Evolutionary conservation across 2,797 vertebrate species (phyloP).

Genomic region (Synanceia verrucosa): DNA sequence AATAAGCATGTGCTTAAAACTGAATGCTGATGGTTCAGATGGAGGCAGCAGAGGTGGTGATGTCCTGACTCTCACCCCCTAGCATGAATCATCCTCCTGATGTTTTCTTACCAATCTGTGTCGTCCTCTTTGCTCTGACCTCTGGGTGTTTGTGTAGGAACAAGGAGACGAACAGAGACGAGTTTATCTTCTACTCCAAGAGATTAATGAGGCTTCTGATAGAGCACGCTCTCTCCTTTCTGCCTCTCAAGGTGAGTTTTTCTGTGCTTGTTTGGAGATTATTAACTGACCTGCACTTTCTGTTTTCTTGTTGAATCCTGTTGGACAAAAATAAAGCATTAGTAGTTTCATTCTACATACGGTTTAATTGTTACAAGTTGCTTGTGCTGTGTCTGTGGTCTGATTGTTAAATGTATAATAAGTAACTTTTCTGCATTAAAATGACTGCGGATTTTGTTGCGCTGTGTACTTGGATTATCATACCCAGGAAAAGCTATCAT

Average conservation of each 20-base stretch:
- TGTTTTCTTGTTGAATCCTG: neutral
- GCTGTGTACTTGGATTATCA: too few species aligned
- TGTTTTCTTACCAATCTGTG: neutral
- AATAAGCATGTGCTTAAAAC: neutral
- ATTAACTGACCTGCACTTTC: neutral
- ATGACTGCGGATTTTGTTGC: too few species aligned
- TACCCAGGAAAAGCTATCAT: too few species aligned
- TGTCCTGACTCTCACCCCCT: neutral
- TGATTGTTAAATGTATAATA: too few species aligned
- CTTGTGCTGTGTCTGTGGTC: too few species aligned
- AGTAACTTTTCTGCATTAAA: too few species aligned
- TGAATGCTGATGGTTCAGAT: too few species aligned
- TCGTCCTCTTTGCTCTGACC: neutral
- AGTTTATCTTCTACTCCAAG: slow-evolving; percentile 96
- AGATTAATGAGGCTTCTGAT: slow-evolving; percentile 93
- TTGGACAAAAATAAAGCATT: neutral
- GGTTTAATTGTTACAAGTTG: too few species aligned
- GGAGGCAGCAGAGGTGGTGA: neutral
- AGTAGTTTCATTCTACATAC: too few species aligned
- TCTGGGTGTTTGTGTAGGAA: slow-evolving; percentile 78
- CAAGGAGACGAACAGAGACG: slow-evolving; percentile 91
- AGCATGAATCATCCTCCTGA: too few species aligned
- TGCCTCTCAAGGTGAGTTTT: slow-evolving; percentile 88
- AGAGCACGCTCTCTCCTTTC: slow-evolving; percentile 91
- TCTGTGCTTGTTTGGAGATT: too few species aligned